Conservation (phyloP, 2,888 invertebrate species). For the Agonopterix alstromeriana region DNA sequence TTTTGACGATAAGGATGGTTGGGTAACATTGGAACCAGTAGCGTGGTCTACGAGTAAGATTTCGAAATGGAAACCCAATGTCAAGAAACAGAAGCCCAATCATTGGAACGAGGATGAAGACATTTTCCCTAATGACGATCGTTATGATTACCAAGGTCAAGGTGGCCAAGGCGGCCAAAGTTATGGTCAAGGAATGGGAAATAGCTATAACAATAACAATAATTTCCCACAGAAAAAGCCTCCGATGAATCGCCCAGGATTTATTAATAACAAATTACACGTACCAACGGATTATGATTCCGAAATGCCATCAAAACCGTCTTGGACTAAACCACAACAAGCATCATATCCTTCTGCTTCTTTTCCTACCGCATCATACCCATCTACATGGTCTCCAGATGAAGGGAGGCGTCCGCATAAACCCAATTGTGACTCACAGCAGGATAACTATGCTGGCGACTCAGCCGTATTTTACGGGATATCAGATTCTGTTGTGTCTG, state of each 20-base stretch:
- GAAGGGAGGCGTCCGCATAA: slow-evolving; percentile 58
- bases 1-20: slow-evolving; percentile 83
- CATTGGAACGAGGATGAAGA: slow-evolving; percentile 61
- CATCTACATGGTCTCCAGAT: slow-evolving; percentile 56
- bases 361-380: slow-evolving; percentile 22
- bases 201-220: slow-evolving; percentile 14
- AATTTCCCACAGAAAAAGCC: slow-evolving; percentile 49
- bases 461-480: slow-evolving; percentile 55
- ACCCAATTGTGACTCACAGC: slow-evolving; percentile 62
- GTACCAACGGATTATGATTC: slow-evolving; percentile 46
- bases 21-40: slow-evolving; percentile 86
- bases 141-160: slow-evolving; percentile 23
- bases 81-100: slow-evolving; percentile 69
- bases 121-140: slow-evolving; percentile 34
- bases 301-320: slow-evolving; percentile 58
- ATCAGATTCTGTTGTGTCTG: slow-evolving; percentile 64
- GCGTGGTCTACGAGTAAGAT: slow-evolving; percentile 89
- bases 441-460: slow-evolving; percentile 40
- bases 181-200: neutral
- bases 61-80: slow-evolving; percentile 85
- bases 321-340: slow-evolving; percentile 54
- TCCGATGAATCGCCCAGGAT: slow-evolving; percentile 45
- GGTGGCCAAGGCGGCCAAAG: slow-evolving; percentile 36
- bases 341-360: no score
- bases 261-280: slow-evolving; percentile 58